Conservation (phyloP, 2,113 vertebrate species). For the Notarius quadriscutis region DNA sequence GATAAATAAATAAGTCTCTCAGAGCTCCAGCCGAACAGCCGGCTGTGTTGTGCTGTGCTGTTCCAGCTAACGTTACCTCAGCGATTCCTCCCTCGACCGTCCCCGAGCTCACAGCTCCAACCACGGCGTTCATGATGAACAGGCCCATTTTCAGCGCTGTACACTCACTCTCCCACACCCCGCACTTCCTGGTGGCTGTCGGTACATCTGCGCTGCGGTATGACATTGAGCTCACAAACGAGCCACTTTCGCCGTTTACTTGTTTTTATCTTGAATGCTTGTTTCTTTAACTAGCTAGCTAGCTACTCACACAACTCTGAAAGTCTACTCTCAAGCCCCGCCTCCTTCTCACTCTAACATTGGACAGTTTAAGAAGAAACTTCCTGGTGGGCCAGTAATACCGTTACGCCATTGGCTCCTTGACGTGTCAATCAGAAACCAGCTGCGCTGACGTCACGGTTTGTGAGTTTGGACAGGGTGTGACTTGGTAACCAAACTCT, state of each 20-base stretch:
- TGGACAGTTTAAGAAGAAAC: conserved; percentile 55
- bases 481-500: conserved; percentile 45
- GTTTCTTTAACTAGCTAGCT: conserved; percentile 44
- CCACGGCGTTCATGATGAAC: conserved; percentile 49
- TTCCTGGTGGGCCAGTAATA: conserved; percentile 15
- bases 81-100: conserved; percentile 48
- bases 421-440: conserved; percentile 37
- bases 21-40: neutral
- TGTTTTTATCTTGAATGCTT: neutral
- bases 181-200: conserved; percentile 24
- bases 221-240: conserved; percentile 46
- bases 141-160: conserved; percentile 57
- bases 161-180: conserved; percentile 14
- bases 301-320: conserved; percentile 40
- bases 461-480: conserved; percentile 35
- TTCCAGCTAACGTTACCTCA: conserved; percentile 60
- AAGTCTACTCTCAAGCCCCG: conserved; percentile 10
- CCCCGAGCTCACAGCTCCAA: conserved; percentile 50
- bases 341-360: conserved; percentile 49
- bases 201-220: conserved; percentile 36
- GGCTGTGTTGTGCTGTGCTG: neutral
- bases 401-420: conserved; percentile 48
- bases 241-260: conserved; percentile 40
- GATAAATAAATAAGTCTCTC: neutral
- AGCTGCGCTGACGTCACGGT: neutral